Percentiles rank a stretch among this genome's conserved stretches.
Evolutionary conservation across 2,113 vertebrate species (phyloP).

Genomic region (Acanthochromis polyacanthus): DNA sequence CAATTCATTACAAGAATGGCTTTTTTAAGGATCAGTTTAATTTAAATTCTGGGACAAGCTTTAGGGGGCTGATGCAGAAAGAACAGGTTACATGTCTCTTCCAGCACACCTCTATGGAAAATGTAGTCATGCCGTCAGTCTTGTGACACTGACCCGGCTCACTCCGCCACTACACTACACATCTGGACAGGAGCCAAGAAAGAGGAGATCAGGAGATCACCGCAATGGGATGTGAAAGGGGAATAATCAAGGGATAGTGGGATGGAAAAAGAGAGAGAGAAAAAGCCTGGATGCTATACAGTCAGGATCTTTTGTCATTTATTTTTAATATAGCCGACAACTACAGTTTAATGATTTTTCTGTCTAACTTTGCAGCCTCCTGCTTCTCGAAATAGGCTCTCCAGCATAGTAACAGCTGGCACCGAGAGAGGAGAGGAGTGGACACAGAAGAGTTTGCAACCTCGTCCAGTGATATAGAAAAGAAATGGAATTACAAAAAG

Average conservation of each 20-base stretch:
- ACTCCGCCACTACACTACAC: constrained; percentile 48
- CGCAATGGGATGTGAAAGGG: constrained; percentile 48
- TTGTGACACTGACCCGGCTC: constrained; percentile 77
- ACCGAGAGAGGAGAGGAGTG: constrained; percentile 40
- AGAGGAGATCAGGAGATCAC: constrained; percentile 57
- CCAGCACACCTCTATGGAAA: constrained; percentile 78
- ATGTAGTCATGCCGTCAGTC: constrained; percentile 75
- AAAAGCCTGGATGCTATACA: not conserved
- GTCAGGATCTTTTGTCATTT: not conserved
- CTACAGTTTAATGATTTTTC: constrained; percentile 17
- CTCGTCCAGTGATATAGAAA: constrained; percentile 12
- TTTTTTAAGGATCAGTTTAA: not conserved
- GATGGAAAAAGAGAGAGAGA: not conserved
- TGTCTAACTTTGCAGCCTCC: constrained; percentile 34
- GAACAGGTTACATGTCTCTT: not conserved
- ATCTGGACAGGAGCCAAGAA: constrained; percentile 61
- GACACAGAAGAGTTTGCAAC: constrained; percentile 47
- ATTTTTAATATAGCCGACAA: not conserved
- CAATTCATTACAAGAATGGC: not conserved
- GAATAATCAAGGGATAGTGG: constrained; percentile 19
- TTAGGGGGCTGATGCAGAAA: not conserved
- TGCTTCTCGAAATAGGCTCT: constrained; percentile 62
- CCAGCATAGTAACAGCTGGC: constrained; percentile 67
- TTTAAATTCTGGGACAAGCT: not conserved
- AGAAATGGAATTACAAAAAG: not conserved